These are phyloP conservation scores for Imbricaverruca yamaguchii DNA, from an alignment of 2,888 invertebrate species.

Conservation along the genomic window DNA sequence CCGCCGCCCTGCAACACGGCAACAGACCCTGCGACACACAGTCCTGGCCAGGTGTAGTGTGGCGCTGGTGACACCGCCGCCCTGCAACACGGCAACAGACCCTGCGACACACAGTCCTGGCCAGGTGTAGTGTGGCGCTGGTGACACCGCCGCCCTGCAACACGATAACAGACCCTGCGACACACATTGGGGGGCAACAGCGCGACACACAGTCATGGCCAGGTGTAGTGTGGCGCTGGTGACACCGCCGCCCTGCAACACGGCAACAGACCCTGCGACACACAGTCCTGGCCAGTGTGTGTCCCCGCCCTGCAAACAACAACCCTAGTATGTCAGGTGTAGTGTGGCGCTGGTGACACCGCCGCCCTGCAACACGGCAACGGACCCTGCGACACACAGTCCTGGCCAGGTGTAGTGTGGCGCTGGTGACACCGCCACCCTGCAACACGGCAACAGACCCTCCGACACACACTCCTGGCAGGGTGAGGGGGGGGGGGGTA, in stretches of 20 bases:
- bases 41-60: too few relatives aligned
- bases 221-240: constrained; percentile 60
- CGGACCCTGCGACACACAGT: too few relatives aligned
- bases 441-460: too few relatives aligned
- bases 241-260: constrained; percentile 46
- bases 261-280: constrained; percentile 46
- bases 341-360: constrained; percentile 60
- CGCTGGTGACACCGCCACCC: constrained; percentile 35
- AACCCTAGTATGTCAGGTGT: too few relatives aligned
- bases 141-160: constrained; percentile 50
- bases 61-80: too few relatives aligned
- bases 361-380: constrained; percentile 29
- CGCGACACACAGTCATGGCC: constrained; percentile 59
- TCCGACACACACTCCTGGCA: constrained; percentile 55
- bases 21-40: too few relatives aligned
- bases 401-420: too few relatives aligned
- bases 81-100: too few relatives aligned
- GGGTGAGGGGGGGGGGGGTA: constrained; percentile 62
- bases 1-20: constrained; percentile 37
- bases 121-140: constrained; percentile 58
- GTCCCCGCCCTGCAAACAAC: too few relatives aligned
- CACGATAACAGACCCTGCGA: too few relatives aligned
- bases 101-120: constrained; percentile 53
- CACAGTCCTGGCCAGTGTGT: constrained; percentile 57
- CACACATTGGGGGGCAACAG: too few relatives aligned